Conservation (phyloP, 2,888 invertebrate species). For the Hipparchia sbordonii region DNA sequence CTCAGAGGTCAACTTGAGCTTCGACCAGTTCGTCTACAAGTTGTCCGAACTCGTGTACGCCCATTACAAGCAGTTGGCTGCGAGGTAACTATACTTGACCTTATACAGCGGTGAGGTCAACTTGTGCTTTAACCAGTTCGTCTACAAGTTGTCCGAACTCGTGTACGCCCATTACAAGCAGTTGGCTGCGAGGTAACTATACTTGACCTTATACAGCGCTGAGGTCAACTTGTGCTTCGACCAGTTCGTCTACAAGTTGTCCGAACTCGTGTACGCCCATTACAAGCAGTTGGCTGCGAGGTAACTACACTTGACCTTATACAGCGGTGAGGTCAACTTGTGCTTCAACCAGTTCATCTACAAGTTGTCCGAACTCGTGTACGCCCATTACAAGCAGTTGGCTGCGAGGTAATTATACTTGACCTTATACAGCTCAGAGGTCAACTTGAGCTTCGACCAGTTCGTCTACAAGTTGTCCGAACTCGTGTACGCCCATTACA, state of each 20-base stretch:
- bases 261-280: slow-evolving; percentile 98
- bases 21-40: slow-evolving; percentile 99
- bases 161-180: slow-evolving; percentile 99
- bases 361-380: slow-evolving; percentile 98
- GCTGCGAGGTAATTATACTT: slow-evolving; percentile 87
- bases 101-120: slow-evolving; percentile 90
- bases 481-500: slow-evolving; percentile 98
- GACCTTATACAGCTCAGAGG: slow-evolving; percentile 86
- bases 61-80: slow-evolving; percentile 98
- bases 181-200: slow-evolving; percentile 90
- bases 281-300: slow-evolving; percentile 98
- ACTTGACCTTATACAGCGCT: slow-evolving; percentile 68
- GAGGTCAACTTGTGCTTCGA: slow-evolving; percentile 99
- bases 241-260: slow-evolving; percentile 99
- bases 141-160: slow-evolving; percentile 98
- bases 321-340: slow-evolving; percentile 93
- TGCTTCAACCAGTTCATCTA: slow-evolving; percentile 99
- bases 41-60: slow-evolving; percentile 98
- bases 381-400: slow-evolving; percentile 98
- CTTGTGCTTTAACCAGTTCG: slow-evolving; percentile 99
- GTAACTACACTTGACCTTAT: slow-evolving; percentile 57
- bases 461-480: slow-evolving; percentile 99
- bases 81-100: slow-evolving; percentile 81
- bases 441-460: slow-evolving; percentile 99
- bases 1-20: slow-evolving; percentile 99